A percentile compares a stretch with the other conserved stretches of the same genome.
phyloP scores from a whole-genome alignment of 2,888 invertebrate genomes.

The Limnephilus rhombicus region DNA sequence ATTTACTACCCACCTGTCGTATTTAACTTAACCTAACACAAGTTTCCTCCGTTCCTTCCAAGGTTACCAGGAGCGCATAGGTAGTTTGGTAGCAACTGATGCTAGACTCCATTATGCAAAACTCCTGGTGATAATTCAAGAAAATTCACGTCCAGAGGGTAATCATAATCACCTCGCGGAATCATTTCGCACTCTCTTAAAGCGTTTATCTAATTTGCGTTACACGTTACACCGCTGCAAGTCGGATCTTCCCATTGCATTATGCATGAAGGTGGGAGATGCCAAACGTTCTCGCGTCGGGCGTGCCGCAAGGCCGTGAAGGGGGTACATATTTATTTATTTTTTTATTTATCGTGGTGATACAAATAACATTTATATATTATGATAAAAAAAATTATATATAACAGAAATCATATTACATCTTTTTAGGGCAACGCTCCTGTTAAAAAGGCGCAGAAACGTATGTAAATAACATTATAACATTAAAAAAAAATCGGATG shows the following conservation, averaged over 20 bases:
- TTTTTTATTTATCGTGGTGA: no score
- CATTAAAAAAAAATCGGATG: no score
- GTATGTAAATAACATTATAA: no score
- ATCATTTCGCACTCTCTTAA: conserved; percentile 28
- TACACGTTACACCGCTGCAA: not conserved
- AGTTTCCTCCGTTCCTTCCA: not conserved
- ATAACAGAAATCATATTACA: no score
- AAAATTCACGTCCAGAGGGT: not conserved
- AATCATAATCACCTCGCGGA: not conserved
- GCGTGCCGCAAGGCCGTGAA: not conserved
- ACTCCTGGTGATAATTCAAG: not conserved
- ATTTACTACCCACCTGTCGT: no score
- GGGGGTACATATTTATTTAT: not conserved
- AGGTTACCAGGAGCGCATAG: not conserved
- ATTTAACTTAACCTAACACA: not conserved
- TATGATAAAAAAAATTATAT: no score
- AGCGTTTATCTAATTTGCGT: conserved; percentile 16
- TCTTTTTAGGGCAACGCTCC: no score
- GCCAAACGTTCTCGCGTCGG: not conserved
- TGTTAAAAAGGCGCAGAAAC: no score
- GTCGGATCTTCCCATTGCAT: conserved; percentile 5
- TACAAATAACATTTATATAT: no score
- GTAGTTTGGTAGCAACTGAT: not conserved
- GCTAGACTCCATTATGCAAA: not conserved
- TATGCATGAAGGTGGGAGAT: not conserved